Conservation (phyloP, 1,140 invertebrate genomes). For the Monomorium pharaonis region DNA sequence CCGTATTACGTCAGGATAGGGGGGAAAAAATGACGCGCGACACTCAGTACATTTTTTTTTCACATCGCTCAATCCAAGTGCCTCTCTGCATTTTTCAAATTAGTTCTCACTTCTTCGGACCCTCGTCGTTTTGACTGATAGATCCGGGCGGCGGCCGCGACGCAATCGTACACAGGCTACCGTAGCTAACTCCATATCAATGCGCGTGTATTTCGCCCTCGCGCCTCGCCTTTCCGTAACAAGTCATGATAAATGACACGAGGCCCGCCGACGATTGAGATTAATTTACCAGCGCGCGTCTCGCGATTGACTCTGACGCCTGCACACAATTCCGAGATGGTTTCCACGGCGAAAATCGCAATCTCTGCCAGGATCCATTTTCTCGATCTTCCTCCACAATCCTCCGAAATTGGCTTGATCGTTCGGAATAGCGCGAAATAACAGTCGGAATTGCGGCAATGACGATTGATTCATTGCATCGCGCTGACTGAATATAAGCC, state of each 20-base stretch:
- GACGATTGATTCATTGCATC: not conserved
- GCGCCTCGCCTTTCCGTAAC: conserved; percentile 76
- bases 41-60: not conserved
- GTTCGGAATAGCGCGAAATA: not conserved
- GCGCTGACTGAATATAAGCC: not conserved
- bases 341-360: not conserved
- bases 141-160: conserved; percentile 78
- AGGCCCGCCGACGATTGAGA: conserved; percentile 75
- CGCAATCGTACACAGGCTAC: conserved; percentile 81
- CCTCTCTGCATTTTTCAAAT: conserved; percentile 1
- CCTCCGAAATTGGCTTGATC: not conserved
- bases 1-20: not conserved
- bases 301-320: conserved; percentile 54
- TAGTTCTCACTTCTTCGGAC: conserved; percentile 22
- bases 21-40: conserved; percentile 9
- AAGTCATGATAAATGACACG: conserved; percentile 79
- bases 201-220: conserved; percentile 69
- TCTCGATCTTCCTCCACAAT: not conserved
- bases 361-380: not conserved
- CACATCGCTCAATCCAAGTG: not conserved
- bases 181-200: conserved; percentile 83
- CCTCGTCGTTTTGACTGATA: conserved; percentile 80
- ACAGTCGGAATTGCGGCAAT: not conserved
- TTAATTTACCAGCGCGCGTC: conserved; percentile 75
- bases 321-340: conserved; percentile 18